Base-by-base conservation (phyloP, 2,797 vertebrate genomes). In the Forpus xanthops region DNA sequence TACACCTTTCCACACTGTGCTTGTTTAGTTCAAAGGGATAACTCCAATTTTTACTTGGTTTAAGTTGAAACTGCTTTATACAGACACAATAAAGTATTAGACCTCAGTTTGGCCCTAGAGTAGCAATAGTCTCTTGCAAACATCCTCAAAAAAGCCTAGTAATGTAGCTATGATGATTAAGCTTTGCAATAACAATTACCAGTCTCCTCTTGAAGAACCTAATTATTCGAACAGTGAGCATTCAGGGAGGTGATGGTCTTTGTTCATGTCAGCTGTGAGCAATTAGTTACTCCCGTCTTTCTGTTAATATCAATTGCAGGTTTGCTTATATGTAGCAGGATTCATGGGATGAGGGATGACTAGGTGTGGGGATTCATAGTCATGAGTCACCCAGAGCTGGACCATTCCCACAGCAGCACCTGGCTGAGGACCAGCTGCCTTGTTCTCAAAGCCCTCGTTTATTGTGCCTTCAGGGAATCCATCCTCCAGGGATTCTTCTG, bases 121-220 rank as follows among this genome's bases (percentile, higher is more conserved):
- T 91, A 96, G 94, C 93, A 94, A 95, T 96, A 94, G 85, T 58
- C 15, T 76, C 21, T 90, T 42, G 82, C 27, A 86, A 56, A 39
- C 8, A 27, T 88, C 78, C 75, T 84, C 31, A 85, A 12, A 53
- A 76, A 78, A 86, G 61, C 87, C 84, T 64, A 90, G 80, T 82
- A 61, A 62, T 93, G 93, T 97, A 96, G 95, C 94, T 74, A 31
- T 0, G 0, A 80, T 44, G 47, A 90, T 50, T 77, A 75, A 76
- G 49, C 39, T 81, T 82, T 87, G 93, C 94, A 95, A 85, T 93
- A 95, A 95, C 73, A 83, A 62, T 75, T 93, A 50, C 7, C 81
- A 49, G 13, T 78, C 72, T 78, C 91, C 67, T 76, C 94, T 44
- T 37, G 58, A 92, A 91, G 80, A 87, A 44, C 28, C 13, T 52